Evolutionary conservation across 2,888 invertebrate species (phyloP).

Genomic region (Cryptus viduatorius): DNA sequence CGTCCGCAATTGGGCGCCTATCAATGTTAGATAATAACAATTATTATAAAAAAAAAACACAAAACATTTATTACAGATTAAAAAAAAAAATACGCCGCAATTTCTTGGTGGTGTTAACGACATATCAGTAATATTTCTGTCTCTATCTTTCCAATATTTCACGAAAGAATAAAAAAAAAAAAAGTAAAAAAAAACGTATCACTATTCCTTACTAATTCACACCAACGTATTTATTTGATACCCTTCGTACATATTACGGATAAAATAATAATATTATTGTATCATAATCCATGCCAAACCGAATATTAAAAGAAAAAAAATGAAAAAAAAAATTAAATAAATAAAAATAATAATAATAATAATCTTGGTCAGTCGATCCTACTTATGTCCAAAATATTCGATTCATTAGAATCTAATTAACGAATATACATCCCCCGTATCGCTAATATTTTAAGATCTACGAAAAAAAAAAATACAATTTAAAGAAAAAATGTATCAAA

Average conservation of each 20-base stretch:
- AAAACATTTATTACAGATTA: slow-evolving; percentile 40
- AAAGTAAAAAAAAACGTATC: slow-evolving; percentile 51
- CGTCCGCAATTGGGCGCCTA: slow-evolving; percentile 50
- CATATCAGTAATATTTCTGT: slow-evolving; percentile 69
- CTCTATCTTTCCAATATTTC: slow-evolving; percentile 67
- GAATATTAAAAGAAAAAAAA: slow-evolving; percentile 68
- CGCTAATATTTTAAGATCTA: slow-evolving; percentile 79
- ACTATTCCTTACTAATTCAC: slow-evolving; percentile 69
- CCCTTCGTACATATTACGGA: slow-evolving; percentile 66
- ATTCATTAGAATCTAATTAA: slow-evolving; percentile 79
- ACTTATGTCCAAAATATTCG: slow-evolving; percentile 79
- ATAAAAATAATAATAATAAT: slow-evolving; percentile 63
- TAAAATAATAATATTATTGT: slow-evolving; percentile 69
- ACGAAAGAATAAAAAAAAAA: slow-evolving; percentile 18
- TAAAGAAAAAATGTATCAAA: slow-evolving; percentile 81
- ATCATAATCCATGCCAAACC: slow-evolving; percentile 81
- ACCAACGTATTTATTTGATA: slow-evolving; percentile 71
- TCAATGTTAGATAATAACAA: slow-evolving; percentile 44
- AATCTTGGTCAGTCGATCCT: slow-evolving; percentile 78
- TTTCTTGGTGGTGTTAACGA: slow-evolving; percentile 57
- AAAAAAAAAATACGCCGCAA: slow-evolving; percentile 23
- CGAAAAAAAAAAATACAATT: slow-evolving; percentile 68
- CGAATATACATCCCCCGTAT: slow-evolving; percentile 75
- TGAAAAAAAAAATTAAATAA: slow-evolving; percentile 8
- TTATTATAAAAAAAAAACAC: slow-evolving; percentile 48